phyloP scores from a whole-genome alignment of 92 coral and sea anemone genomes.

The Paramuricea clavata region DNA sequence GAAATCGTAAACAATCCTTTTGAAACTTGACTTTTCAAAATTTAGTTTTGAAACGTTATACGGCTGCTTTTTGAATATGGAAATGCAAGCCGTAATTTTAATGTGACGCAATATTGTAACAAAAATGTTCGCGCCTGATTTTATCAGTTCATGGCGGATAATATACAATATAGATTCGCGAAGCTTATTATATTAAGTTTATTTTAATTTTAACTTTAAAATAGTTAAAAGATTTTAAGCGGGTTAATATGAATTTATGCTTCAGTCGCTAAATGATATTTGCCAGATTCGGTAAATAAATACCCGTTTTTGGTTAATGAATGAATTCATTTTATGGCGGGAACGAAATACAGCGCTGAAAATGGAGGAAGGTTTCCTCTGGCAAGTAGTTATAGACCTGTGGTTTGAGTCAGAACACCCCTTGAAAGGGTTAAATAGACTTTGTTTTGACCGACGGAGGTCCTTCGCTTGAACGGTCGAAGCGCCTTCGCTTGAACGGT shows the following conservation, averaged over 20 bases:
- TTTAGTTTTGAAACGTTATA: background rate
- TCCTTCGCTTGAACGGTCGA: too few species aligned
- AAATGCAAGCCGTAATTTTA: background rate
- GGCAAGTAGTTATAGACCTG: background rate
- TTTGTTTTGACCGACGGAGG: too few species aligned
- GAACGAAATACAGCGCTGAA: background rate
- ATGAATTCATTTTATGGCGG: background rate
- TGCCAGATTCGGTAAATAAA: background rate
- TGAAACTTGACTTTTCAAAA: background rate
- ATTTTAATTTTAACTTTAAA: background rate
- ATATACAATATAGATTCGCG: background rate
- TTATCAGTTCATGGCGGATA: slow-evolving; percentile 3
- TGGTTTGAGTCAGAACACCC: background rate
- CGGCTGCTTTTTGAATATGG: background rate
- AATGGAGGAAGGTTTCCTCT: too few species aligned
- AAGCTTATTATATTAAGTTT: background rate
- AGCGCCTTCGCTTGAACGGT: too few species aligned
- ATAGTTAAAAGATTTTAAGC: background rate
- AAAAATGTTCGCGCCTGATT: background rate
- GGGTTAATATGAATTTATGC: background rate
- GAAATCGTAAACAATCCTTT: background rate
- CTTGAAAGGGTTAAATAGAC: too few species aligned
- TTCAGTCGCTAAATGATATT: background rate
- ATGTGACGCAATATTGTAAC: background rate
- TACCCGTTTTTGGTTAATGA: background rate